These are phyloP conservation scores for Grus americana DNA, from an alignment of 2,113 vertebrate species.

Conservation along the genomic window DNA sequence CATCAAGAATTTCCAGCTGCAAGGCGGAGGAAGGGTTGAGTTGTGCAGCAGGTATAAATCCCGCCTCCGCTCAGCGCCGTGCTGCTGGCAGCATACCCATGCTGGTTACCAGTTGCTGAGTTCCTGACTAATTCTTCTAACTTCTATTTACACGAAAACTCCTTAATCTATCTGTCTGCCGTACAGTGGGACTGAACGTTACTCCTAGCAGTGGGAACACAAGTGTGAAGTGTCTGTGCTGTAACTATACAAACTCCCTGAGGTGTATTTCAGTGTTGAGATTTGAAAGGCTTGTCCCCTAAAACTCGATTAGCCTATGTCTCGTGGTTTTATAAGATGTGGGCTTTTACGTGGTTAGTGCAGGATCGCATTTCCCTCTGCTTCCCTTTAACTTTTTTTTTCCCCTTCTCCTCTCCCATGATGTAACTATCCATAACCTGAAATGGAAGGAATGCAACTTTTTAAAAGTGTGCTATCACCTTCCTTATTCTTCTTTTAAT, in stretches of 20 bases:
- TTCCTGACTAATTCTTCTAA: not conserved
- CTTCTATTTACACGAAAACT: not conserved
- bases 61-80: rapidly evolving
- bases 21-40: not conserved
- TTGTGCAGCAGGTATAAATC: not conserved
- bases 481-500: not conserved
- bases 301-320: not conserved
- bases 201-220: not conserved
- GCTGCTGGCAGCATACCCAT: rapidly evolving
- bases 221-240: not conserved
- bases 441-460: not conserved
- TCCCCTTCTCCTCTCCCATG: not conserved
- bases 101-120: not conserved
- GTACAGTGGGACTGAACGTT: not conserved
- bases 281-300: not conserved
- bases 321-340: not conserved
- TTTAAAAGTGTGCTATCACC: too few species aligned
- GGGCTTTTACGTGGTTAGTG: not conserved
- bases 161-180: not conserved
- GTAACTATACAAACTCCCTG: not conserved
- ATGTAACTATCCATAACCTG: not conserved
- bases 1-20: not conserved
- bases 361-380: not conserved
- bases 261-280: not conserved
- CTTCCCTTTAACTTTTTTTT: not conserved